phyloP scores from a whole-genome alignment of 2,797 vertebrate species.

The Lycodopsis pacificus region DNA sequence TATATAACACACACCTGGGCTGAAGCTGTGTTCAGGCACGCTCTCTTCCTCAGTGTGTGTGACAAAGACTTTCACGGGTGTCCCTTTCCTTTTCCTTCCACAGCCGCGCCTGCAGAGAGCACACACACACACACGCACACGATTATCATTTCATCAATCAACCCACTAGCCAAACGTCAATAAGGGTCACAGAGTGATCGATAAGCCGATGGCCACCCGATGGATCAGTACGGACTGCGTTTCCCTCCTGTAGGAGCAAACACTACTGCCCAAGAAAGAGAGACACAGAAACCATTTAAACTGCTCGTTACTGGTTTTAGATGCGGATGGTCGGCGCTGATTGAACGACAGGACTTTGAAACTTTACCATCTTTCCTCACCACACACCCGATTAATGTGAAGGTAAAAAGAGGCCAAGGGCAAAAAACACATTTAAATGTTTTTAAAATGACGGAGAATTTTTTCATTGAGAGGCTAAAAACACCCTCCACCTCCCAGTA shows the following conservation, averaged over 20 bases:
- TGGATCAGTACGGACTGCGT: conserved; percentile 50
- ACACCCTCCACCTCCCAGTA: background rate
- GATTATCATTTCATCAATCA: conserved; percentile 77
- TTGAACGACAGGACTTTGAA: background rate
- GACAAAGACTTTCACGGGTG: conserved; percentile 87
- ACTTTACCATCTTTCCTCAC: background rate
- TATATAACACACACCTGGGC: conserved; percentile 72
- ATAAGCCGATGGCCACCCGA: conserved; percentile 64
- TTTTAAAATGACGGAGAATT: background rate
- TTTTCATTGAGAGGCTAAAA: background rate
- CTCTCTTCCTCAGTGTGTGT: conserved; percentile 84
- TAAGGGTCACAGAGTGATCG: conserved; percentile 66
- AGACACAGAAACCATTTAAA: background rate
- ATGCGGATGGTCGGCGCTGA: background rate
- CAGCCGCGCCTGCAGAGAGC: conserved; percentile 81
- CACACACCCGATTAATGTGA: conserved; percentile 9
- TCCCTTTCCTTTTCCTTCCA: conserved; percentile 88
- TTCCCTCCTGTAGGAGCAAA: conserved; percentile 14
- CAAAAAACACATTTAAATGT: background rate
- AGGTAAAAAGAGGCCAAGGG: background rate
- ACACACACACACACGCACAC: conserved; percentile 41
- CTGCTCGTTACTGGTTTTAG: conserved; percentile 5
- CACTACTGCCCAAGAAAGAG: background rate
- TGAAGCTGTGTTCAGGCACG: conserved; percentile 79
- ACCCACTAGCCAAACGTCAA: conserved; percentile 64